Evolutionary conservation across 1,140 invertebrate genomes (phyloP), one percentile per base, ranked within the genome.

Genomic region (Drosophila melanica): DNA sequence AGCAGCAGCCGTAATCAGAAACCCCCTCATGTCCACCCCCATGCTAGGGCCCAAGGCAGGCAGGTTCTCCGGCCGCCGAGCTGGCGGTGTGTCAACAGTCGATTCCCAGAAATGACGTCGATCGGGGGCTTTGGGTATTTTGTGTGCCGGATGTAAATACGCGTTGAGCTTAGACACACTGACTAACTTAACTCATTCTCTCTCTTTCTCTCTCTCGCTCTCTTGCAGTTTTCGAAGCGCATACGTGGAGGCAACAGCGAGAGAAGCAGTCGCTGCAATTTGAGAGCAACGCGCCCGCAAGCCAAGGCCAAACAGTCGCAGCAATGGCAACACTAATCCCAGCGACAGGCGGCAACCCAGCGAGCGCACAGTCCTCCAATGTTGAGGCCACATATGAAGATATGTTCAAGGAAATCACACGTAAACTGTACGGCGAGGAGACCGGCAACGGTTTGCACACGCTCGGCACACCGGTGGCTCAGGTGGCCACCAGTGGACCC

Each of bases 351-450:
- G 85, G 81, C 85, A 89, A 90, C 70, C 78, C 84, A 77, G 84
- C 75, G 75, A 77, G 76, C 82, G 76, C 79, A 75, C 85, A 90
- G 75, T 81, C 91, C 81, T 90, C 91, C 78, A 91, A 91, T 91
- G 91, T 92, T 80, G 91, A 92, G 84, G 91, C 91, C 42, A 89
- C 90, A 64, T 92, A 92, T 84, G 91, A 92, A 91, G 91, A 92
- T 84, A 92, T 92, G 91, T 92, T 92, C 48, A 97, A 97, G 92
- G 97, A 98, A 93, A 97, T 97, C 79, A 97, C 96, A 45, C 95
- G 96, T 81, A 98, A 98, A 93, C 93, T 97, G 50, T 98, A 98
- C 92, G 96, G 96, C 55, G 96, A 97, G 90, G 96, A 97, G 92
- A 94, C 94, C 67, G 93, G 93, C 63, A 93, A 93, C 68, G 93